phyloP scores from a whole-genome alignment of 2,797 vertebrate species.

The Nothura maculosa region DNA sequence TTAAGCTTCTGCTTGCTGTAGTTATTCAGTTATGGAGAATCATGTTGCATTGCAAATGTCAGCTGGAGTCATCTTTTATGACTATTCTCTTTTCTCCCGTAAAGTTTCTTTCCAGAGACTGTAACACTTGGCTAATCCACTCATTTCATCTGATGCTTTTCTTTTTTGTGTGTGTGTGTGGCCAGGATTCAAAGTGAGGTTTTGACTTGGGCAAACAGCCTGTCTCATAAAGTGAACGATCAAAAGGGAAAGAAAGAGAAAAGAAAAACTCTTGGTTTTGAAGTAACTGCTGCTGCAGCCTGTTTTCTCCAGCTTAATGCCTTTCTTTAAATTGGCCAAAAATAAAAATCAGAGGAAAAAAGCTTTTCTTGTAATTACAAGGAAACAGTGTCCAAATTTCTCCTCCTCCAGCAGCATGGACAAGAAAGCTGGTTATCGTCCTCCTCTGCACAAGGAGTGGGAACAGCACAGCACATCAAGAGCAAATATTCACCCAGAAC shows the following conservation, averaged over 20 bases:
- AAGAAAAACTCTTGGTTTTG: not conserved
- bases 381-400: not conserved
- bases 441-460: rapidly evolving
- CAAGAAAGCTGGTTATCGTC: not conserved
- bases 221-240: not conserved
- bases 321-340: not conserved
- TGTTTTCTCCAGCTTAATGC: not conserved
- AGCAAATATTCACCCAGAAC: not conserved
- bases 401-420: not conserved
- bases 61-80: rapidly evolving
- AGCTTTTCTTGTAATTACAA: not conserved
- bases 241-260: not conserved
- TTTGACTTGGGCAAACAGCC: not conserved
- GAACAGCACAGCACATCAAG: not conserved
- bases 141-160: rapidly evolving
- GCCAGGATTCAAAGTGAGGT: not conserved
- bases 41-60: not conserved
- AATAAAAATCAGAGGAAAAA: not conserved
- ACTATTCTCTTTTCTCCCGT: not conserved
- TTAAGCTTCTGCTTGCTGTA: not conserved
- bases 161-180: not conserved
- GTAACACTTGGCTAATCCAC: rapidly evolving
- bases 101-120: not conserved
- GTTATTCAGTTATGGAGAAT: not conserved
- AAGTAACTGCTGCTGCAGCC: not conserved